Conservation (phyloP, 2,888 invertebrate genomes). For the Drosophila algonquin region DNA sequence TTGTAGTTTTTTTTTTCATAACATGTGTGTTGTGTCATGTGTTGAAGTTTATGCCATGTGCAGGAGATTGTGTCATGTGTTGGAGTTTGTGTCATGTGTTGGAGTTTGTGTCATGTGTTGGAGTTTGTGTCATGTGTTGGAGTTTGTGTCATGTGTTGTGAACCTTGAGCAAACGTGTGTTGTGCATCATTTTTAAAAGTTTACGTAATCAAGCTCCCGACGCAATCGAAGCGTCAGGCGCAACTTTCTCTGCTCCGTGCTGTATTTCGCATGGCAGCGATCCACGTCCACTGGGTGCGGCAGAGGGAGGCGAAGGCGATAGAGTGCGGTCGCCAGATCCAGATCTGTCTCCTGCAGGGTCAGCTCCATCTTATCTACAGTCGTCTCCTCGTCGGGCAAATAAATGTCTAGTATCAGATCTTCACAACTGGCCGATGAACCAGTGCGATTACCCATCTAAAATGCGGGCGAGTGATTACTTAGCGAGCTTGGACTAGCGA, state of each 20-base stretch:
- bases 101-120: too few species aligned
- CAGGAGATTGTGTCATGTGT: too few species aligned
- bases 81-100: too few species aligned
- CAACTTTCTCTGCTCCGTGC: slow-evolving; percentile 87
- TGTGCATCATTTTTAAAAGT: slow-evolving; percentile 86
- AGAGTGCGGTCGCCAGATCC: slow-evolving; percentile 87
- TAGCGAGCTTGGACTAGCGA: background rate
- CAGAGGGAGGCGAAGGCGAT: slow-evolving; percentile 89
- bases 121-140: too few species aligned
- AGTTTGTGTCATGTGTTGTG: too few species aligned
- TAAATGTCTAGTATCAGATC: slow-evolving; percentile 91
- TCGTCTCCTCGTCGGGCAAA: slow-evolving; percentile 89
- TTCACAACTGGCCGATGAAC: slow-evolving; percentile 93
- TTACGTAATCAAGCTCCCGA: slow-evolving; percentile 93
- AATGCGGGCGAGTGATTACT: slow-evolving; percentile 9
- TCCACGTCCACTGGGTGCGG: slow-evolving; percentile 93
- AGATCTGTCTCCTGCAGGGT: slow-evolving; percentile 87
- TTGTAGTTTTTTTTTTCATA: too few species aligned
- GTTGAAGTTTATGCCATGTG: background rate
- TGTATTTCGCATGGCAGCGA: slow-evolving; percentile 92
- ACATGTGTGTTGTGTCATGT: too few species aligned
- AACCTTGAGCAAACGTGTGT: too few species aligned
- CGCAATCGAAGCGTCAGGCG: slow-evolving; percentile 89
- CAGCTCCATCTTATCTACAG: slow-evolving; percentile 89
- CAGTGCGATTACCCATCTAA: slow-evolving; percentile 92